Base-by-base conservation (phyloP, 2,113 vertebrate genomes). In the Rhodinocichla rosea region DNA sequence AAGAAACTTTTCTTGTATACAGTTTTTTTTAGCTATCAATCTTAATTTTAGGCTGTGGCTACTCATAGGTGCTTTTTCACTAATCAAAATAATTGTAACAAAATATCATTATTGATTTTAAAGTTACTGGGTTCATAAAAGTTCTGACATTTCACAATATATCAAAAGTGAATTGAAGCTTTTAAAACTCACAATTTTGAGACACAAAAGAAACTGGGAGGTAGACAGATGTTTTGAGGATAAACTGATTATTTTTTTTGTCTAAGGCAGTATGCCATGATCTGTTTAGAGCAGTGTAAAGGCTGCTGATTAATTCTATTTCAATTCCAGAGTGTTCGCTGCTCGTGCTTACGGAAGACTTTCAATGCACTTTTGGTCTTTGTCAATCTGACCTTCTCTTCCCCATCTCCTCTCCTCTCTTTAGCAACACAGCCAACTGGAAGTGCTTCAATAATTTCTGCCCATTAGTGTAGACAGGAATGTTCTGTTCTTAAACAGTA, bases 321-420 rank as follows among this genome's bases (percentile, higher is more conserved):
- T 95, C 67, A 47, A 86, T 94, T 94, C 93, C 93, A 96, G 93
- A 96, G 87, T 15, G 75, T 83, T 95, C 10, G 52, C 90, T 90
- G 90, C 92, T 96, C 96, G 5, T 87, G 87, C 74, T 94, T 92
- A 97, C 91, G 98, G 98, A 98, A 98, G 98, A 98, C 98, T 71
- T 91, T 85, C 96, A 97, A 96, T 94, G 94, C 96, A 97, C 95
- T 97, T 96, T 81, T 62, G 95, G 89, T 97, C 97, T 91, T 78
- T 94, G 93, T 94, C 92, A 96, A 52, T 92, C 63, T 90, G 89
- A 93, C 91, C 92, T 94, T 88, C 90, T 95, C 92, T 94, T 90
- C 92, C 94, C 87, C 90, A 40, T 88, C 92, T 92, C 94, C 83
- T 89, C 35, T 39, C 52, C 89, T 45, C 69, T 85, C 88, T 96